Percentiles rank a stretch among this genome's conserved stretches.
phyloP scores from a whole-genome alignment of 1,140 invertebrate genomes.

The Cydia fagiglandana region DNA sequence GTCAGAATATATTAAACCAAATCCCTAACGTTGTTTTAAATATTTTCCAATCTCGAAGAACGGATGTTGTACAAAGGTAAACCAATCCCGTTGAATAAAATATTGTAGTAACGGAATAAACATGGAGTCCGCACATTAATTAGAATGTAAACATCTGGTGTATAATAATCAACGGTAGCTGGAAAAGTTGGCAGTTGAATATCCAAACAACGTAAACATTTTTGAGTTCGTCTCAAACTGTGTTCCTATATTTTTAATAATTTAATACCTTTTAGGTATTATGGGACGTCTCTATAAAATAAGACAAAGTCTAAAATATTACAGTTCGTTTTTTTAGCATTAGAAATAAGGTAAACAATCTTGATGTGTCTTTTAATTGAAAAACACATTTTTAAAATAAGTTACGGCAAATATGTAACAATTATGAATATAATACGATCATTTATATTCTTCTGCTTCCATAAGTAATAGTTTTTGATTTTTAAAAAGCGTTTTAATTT shows the following conservation, averaged over 20 bases:
- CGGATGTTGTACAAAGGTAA: constrained; percentile 2
- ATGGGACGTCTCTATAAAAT: no score
- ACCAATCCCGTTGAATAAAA: constrained; percentile 23
- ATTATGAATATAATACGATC: no score
- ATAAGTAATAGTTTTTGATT: no score
- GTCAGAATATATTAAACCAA: no score
- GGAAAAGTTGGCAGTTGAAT: constrained; percentile 19
- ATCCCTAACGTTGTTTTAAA: background rate
- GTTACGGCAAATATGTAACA: no score
- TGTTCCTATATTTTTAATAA: background rate
- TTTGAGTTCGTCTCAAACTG: background rate
- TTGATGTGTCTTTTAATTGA: no score
- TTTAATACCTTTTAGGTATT: background rate
- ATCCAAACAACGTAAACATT: constrained; percentile 14
- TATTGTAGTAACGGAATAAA: constrained; percentile 27
- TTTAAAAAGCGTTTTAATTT: no score
- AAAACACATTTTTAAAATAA: no score
- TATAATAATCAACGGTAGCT: constrained; percentile 19
- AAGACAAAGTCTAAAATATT: no score
- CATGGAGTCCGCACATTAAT: constrained; percentile 18
- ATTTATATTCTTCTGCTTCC: no score
- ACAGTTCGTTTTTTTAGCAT: no score
- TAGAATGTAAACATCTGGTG: constrained; percentile 26
- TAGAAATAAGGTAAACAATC: no score
- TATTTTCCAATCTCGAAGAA: background rate